Base-by-base conservation (phyloP, 2,888 invertebrate genomes). In the Clunio marinus region DNA sequence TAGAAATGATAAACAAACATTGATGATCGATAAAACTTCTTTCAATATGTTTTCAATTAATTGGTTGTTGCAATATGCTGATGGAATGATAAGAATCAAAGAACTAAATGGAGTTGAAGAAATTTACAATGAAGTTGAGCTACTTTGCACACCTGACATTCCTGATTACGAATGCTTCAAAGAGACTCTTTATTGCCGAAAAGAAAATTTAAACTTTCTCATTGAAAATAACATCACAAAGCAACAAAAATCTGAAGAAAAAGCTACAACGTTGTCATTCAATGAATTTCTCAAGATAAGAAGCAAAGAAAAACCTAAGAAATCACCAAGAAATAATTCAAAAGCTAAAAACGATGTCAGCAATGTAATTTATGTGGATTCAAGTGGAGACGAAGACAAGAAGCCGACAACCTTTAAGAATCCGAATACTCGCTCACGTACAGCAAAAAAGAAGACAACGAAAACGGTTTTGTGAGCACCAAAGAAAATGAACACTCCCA, bases 21-120 rank as follows among this genome's bases (percentile, higher is more conserved):
- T n/a, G n/a, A n/a, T n/a, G 15, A 27, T 63, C 15, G 46, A 63
- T 15, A 63, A 63, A 27, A 20, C n/a, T 5, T 22, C 24, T n/a
- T 63, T 63, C 46, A 17, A 22, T 20, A 17, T 24, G 17, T 63
- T 25, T 13, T 63, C 63, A 4, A 45, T 63, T 22, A 25, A 27
- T 27, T 63, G 63, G 63, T 27, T 63, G 7, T 63, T 63, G 17
- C 63, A 63, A 63, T 41, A 15, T 24, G 63, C 17, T 46, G 63
- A 63, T 25, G 28, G 17, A 8, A 15, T 28, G 1, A 27, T 63
- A 4, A 25, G 27, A 27, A 7, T n/a, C 3, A 20, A 20, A 45
- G 8, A 25, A 1, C 46, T 25, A n/a, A 10, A 25, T 10, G 46
- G 28, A 7, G 46, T 45, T 4, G 63, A 63, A 15, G 46, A 63